phyloP scores from a whole-genome alignment of 1,140 invertebrate species.

The Saxidomus purpurata region DNA sequence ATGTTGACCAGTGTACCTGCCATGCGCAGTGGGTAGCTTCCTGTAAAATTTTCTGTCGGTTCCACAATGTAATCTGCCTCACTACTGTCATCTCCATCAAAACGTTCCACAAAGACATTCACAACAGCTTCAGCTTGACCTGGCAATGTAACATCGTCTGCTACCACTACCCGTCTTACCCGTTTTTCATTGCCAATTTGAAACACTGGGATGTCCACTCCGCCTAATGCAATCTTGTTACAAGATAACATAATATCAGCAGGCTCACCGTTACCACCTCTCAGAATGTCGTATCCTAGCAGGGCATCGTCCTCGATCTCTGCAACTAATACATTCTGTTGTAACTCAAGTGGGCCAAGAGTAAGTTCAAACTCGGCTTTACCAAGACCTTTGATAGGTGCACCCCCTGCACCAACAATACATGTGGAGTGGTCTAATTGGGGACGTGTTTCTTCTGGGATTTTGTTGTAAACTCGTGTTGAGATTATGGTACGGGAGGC shows the following conservation, averaged over 20 bases:
- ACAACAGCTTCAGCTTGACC: conserved; percentile 39
- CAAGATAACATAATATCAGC: conserved; percentile 2
- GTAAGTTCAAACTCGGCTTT: not conserved
- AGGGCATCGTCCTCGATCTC: conserved; percentile 50
- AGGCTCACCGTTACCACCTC: conserved; percentile 14
- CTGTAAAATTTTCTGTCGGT: conserved; percentile 27
- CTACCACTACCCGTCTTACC: not conserved
- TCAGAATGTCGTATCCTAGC: conserved; percentile 36
- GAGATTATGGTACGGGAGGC: conserved; percentile 48
- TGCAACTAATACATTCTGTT: not conserved
- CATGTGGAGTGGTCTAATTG: not conserved
- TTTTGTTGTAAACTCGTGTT: conserved; percentile 5
- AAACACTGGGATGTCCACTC: not conserved
- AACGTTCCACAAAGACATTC: conserved; percentile 4
- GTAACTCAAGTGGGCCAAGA: conserved; percentile 9
- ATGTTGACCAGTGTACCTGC: not conserved
- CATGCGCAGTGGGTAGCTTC: conserved; percentile 10
- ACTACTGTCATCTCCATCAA: conserved; percentile 29
- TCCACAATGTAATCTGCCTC: conserved; percentile 20
- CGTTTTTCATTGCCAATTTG: not conserved
- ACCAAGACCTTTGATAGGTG: not conserved
- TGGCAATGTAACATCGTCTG: conserved; percentile 1
- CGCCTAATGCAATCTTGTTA: conserved; percentile 19
- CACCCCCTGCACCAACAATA: conserved; percentile 39
- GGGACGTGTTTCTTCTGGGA: not conserved